A percentile compares a stretch with the other conserved stretches of the same genome.
phyloP scores from a whole-genome alignment of 2,113 vertebrate species.

The Phylloscopus trochiloides region DNA sequence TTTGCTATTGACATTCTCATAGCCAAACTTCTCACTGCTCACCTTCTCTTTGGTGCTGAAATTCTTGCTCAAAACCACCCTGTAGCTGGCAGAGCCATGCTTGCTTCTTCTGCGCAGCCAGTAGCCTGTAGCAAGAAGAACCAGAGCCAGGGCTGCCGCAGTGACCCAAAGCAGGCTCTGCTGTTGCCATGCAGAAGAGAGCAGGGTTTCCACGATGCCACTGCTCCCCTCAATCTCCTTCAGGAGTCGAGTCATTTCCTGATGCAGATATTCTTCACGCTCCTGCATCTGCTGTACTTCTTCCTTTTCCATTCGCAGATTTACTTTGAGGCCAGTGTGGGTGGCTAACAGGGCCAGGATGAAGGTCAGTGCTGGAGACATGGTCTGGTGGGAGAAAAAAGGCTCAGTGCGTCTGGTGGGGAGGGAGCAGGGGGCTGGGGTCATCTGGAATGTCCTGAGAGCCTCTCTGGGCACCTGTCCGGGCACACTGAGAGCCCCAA shows the following conservation, averaged over 20 bases:
- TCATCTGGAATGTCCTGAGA: neutral
- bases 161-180: neutral
- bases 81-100: neutral
- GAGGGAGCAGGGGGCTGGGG: neutral
- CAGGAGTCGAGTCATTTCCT: neutral
- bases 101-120: neutral
- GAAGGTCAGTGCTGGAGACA: neutral
- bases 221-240: neutral
- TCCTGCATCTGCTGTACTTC: neutral
- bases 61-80: no score
- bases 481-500: neutral
- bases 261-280: neutral
- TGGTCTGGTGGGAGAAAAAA: neutral
- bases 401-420: fast-evolving
- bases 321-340: neutral
- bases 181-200: neutral
- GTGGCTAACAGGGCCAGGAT: neutral
- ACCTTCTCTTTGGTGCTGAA: no score
- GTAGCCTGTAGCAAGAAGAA: no score
- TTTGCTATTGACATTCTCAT: no score
- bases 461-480: neutral
- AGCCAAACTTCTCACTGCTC: no score
- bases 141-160: no score
- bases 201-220: neutral
- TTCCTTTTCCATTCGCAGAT: neutral